phyloP scores from a whole-genome alignment of 1,140 invertebrate species.

The Theocolax elegans region DNA sequence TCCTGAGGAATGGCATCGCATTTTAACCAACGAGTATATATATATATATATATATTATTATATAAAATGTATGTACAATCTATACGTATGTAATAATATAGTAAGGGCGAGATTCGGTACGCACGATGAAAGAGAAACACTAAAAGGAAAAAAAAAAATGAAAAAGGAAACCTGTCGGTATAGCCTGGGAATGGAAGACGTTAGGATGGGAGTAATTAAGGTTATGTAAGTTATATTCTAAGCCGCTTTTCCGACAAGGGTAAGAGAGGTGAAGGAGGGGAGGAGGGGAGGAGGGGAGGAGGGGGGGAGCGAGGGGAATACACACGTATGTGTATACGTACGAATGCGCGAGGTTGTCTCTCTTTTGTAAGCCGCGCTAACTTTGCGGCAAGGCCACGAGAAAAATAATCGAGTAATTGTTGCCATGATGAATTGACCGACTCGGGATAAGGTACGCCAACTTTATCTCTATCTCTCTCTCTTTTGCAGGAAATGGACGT shows the following conservation, averaged over 20 bases:
- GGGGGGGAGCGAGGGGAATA: too few relatives aligned
- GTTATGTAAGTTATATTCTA: not conserved
- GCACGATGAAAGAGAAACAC: too few relatives aligned
- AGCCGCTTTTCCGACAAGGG: not conserved
- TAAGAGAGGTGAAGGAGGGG: too few relatives aligned
- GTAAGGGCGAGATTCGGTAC: not conserved
- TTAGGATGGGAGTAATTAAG: not conserved
- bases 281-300: too few relatives aligned
- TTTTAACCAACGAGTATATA: too few relatives aligned
- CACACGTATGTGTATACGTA: not conserved
- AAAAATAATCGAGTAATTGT: constrained; percentile 29
- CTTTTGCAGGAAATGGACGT: constrained; percentile 4
- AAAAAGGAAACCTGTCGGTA: not conserved
- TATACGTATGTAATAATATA: not conserved
- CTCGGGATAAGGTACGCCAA: not conserved
- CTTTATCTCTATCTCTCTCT: not conserved
- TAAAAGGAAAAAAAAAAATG: not conserved
- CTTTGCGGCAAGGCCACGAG: constrained; percentile 1
- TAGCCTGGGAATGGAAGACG: not conserved
- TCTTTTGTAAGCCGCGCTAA: too few relatives aligned
- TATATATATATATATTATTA: too few relatives aligned
- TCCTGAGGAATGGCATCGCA: too few relatives aligned
- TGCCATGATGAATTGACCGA: constrained; percentile 7
- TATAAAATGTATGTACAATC: too few relatives aligned
- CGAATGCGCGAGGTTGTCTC: not conserved